Base-by-base conservation (phyloP, 2,888 invertebrate species). In the Linyphia triangularis region DNA sequence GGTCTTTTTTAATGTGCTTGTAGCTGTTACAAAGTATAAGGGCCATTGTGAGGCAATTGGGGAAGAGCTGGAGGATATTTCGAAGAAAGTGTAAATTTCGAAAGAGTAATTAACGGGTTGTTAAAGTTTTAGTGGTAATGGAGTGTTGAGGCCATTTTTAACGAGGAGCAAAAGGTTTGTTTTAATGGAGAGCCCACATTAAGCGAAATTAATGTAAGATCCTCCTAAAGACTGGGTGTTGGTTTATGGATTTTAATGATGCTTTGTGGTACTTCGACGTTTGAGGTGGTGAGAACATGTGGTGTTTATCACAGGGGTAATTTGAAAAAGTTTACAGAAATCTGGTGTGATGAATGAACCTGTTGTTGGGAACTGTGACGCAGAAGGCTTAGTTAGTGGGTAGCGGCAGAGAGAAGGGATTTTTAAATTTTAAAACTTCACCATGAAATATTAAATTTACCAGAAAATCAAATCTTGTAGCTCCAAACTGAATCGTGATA, bases 151-250 rank as follows among this genome's bases (percentile, higher is more conserved):
- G 26, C 30, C 51, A 43, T 67, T 79, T 79, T 67, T 51, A 67
- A 67, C 51, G 81, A 59, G 59, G 19, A 33, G 19, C 6, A 26
- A 28, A 69, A 77, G 77, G 33, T 30, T 84, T 69, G 51, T 75
- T 22, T 59, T 26, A 26, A 33, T 3, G 19, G 28, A 30, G 26
- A 33, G 59, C 5, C 51, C 26, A 26, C 67, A 57, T 84, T 77
- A 77, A 59, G 28, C 57, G 84, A 84, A 84, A 77, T 84, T 77
- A 84, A 84, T 77, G 84, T 30, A 57, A 22, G 13, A 51, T 24
- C 26, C 22, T 78, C 43, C 65, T 40, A 51, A 67, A 40, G 33
- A 78, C 65, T 16, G 30, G 63, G 61, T 77, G 33, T 9, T n/a
- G 9, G 51, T 51, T 51, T 51, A 51, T 51, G 51, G 51, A 51